Evolutionary conservation across 2,113 vertebrate genomes (phyloP).

Genomic region (Eretmodus cyanostictus): DNA sequence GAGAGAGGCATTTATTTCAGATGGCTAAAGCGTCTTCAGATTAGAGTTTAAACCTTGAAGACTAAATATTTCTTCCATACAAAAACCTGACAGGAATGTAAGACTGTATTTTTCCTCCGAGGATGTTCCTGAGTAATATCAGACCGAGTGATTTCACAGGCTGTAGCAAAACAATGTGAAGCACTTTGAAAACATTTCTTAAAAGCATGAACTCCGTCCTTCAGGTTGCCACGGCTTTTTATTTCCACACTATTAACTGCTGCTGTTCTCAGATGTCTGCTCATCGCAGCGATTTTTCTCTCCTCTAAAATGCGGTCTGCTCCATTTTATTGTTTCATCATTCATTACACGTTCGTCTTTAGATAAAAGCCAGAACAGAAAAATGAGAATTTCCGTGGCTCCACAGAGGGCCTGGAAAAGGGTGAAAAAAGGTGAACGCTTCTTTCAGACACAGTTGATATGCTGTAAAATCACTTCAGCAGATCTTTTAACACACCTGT

Average conservation of each 20-base stretch:
- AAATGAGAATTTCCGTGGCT: background rate
- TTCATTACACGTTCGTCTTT: background rate
- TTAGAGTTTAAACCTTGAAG: background rate
- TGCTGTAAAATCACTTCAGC: background rate
- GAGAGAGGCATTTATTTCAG: background rate
- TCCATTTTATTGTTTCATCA: background rate
- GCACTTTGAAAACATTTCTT: background rate
- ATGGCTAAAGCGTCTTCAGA: background rate
- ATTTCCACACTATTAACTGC: background rate
- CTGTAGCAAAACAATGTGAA: background rate
- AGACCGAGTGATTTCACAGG: background rate
- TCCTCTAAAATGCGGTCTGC: background rate
- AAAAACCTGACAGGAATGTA: background rate
- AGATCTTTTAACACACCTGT: background rate
- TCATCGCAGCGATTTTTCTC: background rate
- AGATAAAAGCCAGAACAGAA: background rate
- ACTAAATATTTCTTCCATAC: background rate
- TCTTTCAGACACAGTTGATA: background rate
- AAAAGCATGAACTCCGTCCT: background rate
- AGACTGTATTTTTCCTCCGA: background rate
- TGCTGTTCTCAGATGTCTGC: background rate
- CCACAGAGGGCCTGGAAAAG: background rate
- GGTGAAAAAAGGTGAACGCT: background rate
- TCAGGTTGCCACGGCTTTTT: background rate
- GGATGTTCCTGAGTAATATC: background rate